These are phyloP conservation scores for Perca schrenkii DNA, from an alignment of 2,113 vertebrate genomes.

Conservation along the genomic window DNA sequence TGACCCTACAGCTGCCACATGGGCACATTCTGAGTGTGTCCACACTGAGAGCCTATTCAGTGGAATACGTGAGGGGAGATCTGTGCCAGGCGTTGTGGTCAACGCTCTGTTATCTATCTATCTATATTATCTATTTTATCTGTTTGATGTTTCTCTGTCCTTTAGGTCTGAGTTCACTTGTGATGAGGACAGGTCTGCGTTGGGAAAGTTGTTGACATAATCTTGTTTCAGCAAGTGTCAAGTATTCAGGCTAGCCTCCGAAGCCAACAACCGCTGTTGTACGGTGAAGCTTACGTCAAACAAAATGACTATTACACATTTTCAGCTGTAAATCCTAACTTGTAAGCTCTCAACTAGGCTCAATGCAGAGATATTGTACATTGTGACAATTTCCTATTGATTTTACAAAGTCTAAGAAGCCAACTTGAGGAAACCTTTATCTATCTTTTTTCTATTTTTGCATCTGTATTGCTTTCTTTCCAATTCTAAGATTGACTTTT, in stretches of 20 bases:
- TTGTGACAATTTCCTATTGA: neutral
- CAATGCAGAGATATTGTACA: neutral
- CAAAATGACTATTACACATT: neutral
- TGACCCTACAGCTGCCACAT: slow-evolving; percentile 60
- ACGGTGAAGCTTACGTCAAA: neutral
- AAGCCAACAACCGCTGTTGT: neutral
- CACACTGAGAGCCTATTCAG: slow-evolving; percentile 41
- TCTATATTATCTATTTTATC: slow-evolving; percentile 11
- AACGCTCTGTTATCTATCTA: slow-evolving; percentile 3
- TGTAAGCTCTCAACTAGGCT: neutral
- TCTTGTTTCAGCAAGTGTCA: slow-evolving; percentile 33
- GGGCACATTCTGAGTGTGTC: slow-evolving; percentile 42
- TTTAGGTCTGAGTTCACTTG: slow-evolving; percentile 32
- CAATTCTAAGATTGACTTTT: neutral
- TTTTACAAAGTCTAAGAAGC: slow-evolving; percentile 2
- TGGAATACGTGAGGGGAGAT: slow-evolving; percentile 12
- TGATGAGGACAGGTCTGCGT: slow-evolving; percentile 27
- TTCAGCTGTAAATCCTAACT: neutral
- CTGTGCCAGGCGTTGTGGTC: neutral
- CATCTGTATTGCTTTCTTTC: neutral
- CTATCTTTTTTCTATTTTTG: neutral
- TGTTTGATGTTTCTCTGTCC: slow-evolving; percentile 30
- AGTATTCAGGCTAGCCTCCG: neutral
- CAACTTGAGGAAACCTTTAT: neutral
- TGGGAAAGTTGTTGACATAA: slow-evolving; percentile 33